These are phyloP conservation scores for Neoascia interrupta DNA, from an alignment of 2,888 invertebrate genomes.

Conservation along the genomic window DNA sequence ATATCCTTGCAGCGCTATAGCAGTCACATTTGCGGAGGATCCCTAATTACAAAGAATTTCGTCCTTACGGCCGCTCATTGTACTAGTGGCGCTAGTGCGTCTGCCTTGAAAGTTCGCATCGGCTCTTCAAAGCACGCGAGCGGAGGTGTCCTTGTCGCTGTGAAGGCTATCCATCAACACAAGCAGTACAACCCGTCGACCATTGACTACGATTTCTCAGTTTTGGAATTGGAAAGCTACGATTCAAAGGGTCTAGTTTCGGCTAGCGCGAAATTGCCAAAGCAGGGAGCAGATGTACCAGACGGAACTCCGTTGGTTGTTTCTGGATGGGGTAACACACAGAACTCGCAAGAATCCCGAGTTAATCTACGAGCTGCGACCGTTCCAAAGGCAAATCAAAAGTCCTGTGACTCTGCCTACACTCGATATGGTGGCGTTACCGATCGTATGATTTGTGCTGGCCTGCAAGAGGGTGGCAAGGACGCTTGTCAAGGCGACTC, in stretches of 20 bases:
- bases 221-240: constrained; percentile 75
- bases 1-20: constrained; percentile 77
- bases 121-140: constrained; percentile 76
- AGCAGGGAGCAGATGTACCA: constrained; percentile 71
- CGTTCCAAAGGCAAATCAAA: constrained; percentile 74
- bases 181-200: constrained; percentile 76
- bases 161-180: constrained; percentile 75
- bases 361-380: constrained; percentile 71
- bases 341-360: constrained; percentile 70
- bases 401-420: constrained; percentile 72
- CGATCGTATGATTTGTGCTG: constrained; percentile 77
- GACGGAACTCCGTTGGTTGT: constrained; percentile 73
- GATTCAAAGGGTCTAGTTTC: constrained; percentile 69
- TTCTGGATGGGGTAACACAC: constrained; percentile 78
- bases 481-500: constrained; percentile 77
- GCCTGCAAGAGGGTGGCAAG: constrained; percentile 74
- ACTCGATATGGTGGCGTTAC: constrained; percentile 72
- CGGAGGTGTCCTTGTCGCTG: constrained; percentile 77
- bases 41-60: constrained; percentile 76
- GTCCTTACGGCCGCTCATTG: constrained; percentile 80
- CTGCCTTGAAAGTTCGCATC: constrained; percentile 74
- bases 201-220: constrained; percentile 79
- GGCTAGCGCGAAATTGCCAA: constrained; percentile 72
- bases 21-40: constrained; percentile 80
- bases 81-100: constrained; percentile 70